Conservation (phyloP, 1,140 invertebrate genomes). For the Ostrea denselamellosa region DNA sequence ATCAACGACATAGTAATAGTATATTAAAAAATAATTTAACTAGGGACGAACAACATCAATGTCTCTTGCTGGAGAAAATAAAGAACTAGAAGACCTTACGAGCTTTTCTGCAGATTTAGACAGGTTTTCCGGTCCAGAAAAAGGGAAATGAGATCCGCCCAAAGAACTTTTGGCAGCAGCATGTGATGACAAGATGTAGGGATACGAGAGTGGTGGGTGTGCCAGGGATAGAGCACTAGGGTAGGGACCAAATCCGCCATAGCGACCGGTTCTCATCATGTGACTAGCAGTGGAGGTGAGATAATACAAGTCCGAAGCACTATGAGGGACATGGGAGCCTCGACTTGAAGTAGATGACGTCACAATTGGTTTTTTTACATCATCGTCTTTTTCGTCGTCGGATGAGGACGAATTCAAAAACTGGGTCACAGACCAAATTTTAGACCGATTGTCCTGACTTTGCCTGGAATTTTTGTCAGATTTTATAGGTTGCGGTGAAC, state of each 20-base stretch:
- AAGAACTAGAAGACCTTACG: constrained; percentile 42
- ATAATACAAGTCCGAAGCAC: constrained; percentile 47
- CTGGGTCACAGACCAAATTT: constrained; percentile 55
- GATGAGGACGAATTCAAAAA: constrained; percentile 48
- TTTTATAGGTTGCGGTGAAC: not conserved
- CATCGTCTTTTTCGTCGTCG: constrained; percentile 47
- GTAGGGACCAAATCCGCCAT: constrained; percentile 51
- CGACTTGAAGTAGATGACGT: constrained; percentile 23
- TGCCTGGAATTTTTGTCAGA: constrained; percentile 7
- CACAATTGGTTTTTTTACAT: constrained; percentile 39
- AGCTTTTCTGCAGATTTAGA: constrained; percentile 38
- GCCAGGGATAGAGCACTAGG: constrained; percentile 47
- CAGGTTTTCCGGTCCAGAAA: constrained; percentile 45
- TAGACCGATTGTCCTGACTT: constrained; percentile 41
- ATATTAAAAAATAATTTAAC: constrained; percentile 4
- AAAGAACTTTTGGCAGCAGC: constrained; percentile 48
- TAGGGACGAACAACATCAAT: constrained; percentile 49
- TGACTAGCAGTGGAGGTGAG: constrained; percentile 43
- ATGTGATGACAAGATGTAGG: constrained; percentile 52
- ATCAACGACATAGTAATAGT: constrained; percentile 28
- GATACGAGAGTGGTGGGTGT: constrained; percentile 52
- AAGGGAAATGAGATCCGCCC: constrained; percentile 39
- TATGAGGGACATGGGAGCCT: constrained; percentile 37
- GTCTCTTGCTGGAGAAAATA: constrained; percentile 54
- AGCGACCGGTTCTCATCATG: constrained; percentile 46